phyloP scores from a whole-genome alignment of 2,113 vertebrate genomes.

The Eublepharis macularius region DNA sequence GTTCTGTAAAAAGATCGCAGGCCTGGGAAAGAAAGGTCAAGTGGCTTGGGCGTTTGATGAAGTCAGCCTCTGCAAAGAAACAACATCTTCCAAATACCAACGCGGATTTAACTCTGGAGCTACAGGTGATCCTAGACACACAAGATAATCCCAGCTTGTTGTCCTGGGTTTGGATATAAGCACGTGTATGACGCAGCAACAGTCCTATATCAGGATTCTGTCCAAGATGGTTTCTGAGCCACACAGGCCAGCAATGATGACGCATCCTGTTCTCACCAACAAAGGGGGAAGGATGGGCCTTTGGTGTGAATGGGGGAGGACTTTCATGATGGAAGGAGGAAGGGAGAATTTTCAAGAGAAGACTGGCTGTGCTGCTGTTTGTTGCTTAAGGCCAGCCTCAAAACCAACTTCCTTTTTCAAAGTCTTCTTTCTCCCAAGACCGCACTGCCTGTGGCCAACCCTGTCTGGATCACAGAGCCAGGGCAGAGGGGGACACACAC shows the following conservation, averaged over 20 bases:
- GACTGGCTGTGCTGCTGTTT: constrained; percentile 47
- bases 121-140: no score
- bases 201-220: no score
- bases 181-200: background rate
- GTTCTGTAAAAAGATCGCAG: background rate
- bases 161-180: background rate
- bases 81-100: background rate
- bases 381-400: constrained; percentile 58
- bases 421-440: constrained; percentile 19
- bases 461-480: constrained; percentile 36
- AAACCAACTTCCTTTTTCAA: constrained; percentile 45
- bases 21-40: background rate
- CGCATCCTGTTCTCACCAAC: no score
- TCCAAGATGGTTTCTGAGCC: background rate
- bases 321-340: background rate
- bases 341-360: background rate
- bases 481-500: accelerated
- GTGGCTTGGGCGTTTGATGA: background rate
- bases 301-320: no score
- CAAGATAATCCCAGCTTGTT: background rate
- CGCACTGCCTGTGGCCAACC: constrained; percentile 45
- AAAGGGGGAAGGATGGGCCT: no score
- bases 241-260: background rate
- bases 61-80: background rate
- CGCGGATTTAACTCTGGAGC: background rate